Evolutionary conservation across 1,140 invertebrate species (phyloP).

Genomic region (Carposina sasakii): DNA sequence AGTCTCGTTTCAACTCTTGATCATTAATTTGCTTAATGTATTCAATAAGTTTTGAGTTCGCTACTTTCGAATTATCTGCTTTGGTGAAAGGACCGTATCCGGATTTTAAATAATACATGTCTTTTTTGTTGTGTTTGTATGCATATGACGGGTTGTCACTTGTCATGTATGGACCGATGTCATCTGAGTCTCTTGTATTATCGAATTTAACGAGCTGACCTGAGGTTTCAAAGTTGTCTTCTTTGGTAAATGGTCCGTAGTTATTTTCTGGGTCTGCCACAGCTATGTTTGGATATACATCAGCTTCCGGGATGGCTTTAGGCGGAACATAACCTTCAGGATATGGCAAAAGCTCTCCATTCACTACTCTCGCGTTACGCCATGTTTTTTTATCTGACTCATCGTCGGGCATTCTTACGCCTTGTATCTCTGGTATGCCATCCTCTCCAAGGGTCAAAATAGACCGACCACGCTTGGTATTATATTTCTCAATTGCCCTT

Average conservation of each 20-base stretch:
- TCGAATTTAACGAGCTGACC: conserved; percentile 70
- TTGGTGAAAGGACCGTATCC: conserved; percentile 74
- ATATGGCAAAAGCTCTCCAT: conserved; percentile 82
- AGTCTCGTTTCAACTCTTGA: conserved; percentile 74
- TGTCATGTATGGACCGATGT: conserved; percentile 49
- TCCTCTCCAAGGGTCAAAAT: conserved; percentile 77
- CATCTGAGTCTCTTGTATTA: conserved; percentile 57
- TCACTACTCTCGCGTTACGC: conserved; percentile 90
- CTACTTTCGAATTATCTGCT: conserved; percentile 72
- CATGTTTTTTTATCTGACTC: conserved; percentile 86
- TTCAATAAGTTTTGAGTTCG: conserved; percentile 74
- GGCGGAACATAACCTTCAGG: conserved; percentile 78
- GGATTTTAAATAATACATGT: conserved; percentile 54
- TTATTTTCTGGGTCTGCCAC: conserved; percentile 47
- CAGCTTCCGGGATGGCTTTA: conserved; percentile 72
- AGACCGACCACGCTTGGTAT: conserved; percentile 69
- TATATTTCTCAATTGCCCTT: conserved; percentile 65
- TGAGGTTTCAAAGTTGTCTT: conserved; percentile 67
- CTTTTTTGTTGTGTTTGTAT: conserved; percentile 64
- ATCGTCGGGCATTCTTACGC: conserved; percentile 86
- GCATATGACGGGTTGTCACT: conserved; percentile 49
- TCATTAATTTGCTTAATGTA: conserved; percentile 78
- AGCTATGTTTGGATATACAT: conserved; percentile 69
- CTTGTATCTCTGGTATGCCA: conserved; percentile 85
- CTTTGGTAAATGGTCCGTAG: conserved; percentile 67